Percentiles rank a stretch among this genome's conserved stretches.
Conservation (phyloP, 1,140 invertebrate genomes). For the Trachymyrmex septentrionalis region DNA sequence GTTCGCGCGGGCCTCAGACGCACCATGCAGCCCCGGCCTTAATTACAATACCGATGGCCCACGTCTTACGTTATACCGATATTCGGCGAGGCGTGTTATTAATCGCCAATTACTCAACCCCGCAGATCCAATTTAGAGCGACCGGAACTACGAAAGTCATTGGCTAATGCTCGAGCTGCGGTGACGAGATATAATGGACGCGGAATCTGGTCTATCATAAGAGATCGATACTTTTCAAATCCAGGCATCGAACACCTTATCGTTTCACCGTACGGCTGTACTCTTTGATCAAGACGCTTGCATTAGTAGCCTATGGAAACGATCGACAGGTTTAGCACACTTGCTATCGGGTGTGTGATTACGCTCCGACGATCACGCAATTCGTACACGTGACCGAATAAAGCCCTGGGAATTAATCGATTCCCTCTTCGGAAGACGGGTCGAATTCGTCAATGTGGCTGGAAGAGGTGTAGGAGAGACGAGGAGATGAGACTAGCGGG, state of each 20-base stretch:
- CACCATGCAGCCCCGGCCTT: constrained; percentile 60
- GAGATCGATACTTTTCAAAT: neutral
- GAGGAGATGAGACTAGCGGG: constrained; percentile 8
- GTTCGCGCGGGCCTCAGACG: constrained; percentile 55
- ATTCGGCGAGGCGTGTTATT: constrained; percentile 79
- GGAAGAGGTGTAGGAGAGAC: constrained; percentile 43
- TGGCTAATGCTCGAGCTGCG: constrained; percentile 59
- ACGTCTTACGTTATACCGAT: constrained; percentile 73
- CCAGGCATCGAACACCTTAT: neutral
- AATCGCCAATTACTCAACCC: constrained; percentile 83
- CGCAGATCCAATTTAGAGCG: constrained; percentile 80
- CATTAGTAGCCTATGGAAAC: constrained; percentile 11
- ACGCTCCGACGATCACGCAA: constrained; percentile 60
- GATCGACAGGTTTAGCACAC: constrained; percentile 10
- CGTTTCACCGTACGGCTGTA: neutral
- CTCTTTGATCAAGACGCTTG: constrained; percentile 12
- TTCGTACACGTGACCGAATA: constrained; percentile 67
- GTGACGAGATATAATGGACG: constrained; percentile 37
- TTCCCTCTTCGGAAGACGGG: constrained; percentile 56
- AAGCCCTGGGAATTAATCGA: constrained; percentile 61
- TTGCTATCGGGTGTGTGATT: constrained; percentile 51
- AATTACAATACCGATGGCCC: constrained; percentile 79
- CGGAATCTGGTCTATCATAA: neutral
- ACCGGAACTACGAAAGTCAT: constrained; percentile 75
- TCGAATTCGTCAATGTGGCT: constrained; percentile 60